These are phyloP conservation scores for Globicephala melas DNA, from an alignment of 2,113 vertebrate species.

Conservation along the genomic window DNA sequence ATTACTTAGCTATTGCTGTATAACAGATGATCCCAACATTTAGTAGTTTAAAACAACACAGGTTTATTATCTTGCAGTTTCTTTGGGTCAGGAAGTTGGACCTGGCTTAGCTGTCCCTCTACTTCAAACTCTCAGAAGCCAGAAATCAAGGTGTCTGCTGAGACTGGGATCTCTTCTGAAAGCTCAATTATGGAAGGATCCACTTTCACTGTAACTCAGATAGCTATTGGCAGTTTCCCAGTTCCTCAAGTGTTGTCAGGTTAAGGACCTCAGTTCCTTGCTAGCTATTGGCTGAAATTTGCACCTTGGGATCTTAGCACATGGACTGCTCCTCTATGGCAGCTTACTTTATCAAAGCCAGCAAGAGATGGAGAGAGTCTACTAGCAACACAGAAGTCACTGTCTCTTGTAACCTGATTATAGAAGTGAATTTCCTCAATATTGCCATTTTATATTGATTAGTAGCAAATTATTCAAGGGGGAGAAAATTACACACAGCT, in stretches of 20 bases:
- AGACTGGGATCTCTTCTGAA: neutral
- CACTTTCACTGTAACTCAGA: neutral
- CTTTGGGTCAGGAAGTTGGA: neutral
- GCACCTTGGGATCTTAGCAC: neutral
- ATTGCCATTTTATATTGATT: neutral
- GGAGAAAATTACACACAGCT: neutral
- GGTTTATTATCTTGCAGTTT: neutral
- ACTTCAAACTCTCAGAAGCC: neutral
- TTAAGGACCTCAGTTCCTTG: neutral
- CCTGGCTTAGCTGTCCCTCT: neutral
- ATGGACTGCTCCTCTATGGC: neutral
- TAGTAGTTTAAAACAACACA: neutral
- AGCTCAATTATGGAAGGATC: neutral
- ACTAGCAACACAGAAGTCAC: neutral
- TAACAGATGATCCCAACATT: neutral
- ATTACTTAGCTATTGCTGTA: neutral
- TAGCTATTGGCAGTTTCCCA: neutral
- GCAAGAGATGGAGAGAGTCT: neutral
- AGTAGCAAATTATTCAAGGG: neutral
- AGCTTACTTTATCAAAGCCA: neutral
- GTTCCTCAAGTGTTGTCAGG: neutral
- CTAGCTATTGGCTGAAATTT: fast-evolving
- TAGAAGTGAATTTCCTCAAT: neutral
- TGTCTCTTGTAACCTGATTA: neutral
- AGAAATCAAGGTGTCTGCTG: neutral